A percentile compares a stretch with the other conserved stretches of the same genome.
These are phyloP conservation scores for Brachyrhaphis roseni DNA, from an alignment of 2,797 vertebrate species.

Conservation along the genomic window DNA sequence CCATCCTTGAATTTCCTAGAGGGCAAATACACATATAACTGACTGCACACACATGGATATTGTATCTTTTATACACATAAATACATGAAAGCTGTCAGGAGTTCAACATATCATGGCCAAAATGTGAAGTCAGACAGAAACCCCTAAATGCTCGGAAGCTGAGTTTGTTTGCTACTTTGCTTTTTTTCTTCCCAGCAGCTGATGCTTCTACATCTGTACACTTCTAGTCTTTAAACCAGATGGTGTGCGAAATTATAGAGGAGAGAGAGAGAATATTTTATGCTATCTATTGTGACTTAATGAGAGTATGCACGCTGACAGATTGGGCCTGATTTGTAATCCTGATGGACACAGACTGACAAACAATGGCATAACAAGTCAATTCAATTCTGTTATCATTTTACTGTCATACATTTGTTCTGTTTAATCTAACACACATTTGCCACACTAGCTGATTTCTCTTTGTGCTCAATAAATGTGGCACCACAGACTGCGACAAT, in stretches of 20 bases:
- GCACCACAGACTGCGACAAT: slow-evolving; percentile 70
- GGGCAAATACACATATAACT: slow-evolving; percentile 30
- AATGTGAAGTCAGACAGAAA: slow-evolving; percentile 26
- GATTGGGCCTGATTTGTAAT: slow-evolving; percentile 55
- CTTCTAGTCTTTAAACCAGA: slow-evolving; percentile 62
- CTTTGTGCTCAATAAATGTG: slow-evolving; percentile 68
- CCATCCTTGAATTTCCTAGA: slow-evolving; percentile 88
- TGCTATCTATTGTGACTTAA: slow-evolving; percentile 49
- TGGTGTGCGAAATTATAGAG: slow-evolving; percentile 36
- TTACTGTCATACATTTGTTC: slow-evolving; percentile 31
- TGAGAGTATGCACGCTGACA: slow-evolving; percentile 47
- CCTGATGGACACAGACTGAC: slow-evolving; percentile 33
- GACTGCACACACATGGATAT: not conserved
- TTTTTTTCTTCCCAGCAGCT: slow-evolving; percentile 67
- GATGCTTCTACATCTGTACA: slow-evolving; percentile 54
- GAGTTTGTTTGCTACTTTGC: slow-evolving; percentile 35
- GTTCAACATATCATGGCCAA: slow-evolving; percentile 49
- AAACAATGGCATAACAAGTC: slow-evolving; percentile 38
- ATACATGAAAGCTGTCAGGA: slow-evolving; percentile 1
- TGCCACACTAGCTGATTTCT: slow-evolving; percentile 18
- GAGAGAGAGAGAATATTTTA: not conserved
- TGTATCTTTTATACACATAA: not conserved
- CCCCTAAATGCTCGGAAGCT: slow-evolving; percentile 9
- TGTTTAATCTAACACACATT: slow-evolving; percentile 7
- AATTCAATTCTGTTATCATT: slow-evolving; percentile 27